phyloP scores from a whole-genome alignment of 2,888 invertebrate genomes.

The Gasteruption jaculator region DNA sequence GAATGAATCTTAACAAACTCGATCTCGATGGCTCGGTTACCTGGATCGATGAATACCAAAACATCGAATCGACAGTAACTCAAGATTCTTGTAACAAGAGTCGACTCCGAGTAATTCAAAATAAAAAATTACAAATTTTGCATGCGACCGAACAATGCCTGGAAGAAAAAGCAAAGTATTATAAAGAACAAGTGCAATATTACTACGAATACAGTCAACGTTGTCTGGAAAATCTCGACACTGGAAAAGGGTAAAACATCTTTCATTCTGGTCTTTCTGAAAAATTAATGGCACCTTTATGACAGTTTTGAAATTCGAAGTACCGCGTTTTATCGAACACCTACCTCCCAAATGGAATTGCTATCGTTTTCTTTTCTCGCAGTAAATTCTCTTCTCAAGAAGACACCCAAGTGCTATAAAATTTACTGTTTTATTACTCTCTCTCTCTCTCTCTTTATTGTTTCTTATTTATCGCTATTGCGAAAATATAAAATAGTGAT shows the following conservation, averaged over 20 bases:
- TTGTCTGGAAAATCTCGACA: conserved; percentile 69
- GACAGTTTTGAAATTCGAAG: too few species aligned
- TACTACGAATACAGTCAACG: conserved; percentile 73
- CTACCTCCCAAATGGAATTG: too few species aligned
- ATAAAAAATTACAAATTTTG: conserved; percentile 62
- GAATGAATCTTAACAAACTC: conserved; percentile 58
- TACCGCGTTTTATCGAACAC: too few species aligned
- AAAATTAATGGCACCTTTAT: not conserved
- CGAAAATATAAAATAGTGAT: too few species aligned
- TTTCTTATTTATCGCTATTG: too few species aligned
- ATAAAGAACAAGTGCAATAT: conserved; percentile 70
- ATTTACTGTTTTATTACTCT: too few species aligned
- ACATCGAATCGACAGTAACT: conserved; percentile 67
- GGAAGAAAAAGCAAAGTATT: conserved; percentile 65
- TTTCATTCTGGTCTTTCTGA: not conserved
- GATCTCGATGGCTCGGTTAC: conserved; percentile 66
- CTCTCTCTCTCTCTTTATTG: too few species aligned
- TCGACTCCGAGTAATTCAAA: conserved; percentile 60
- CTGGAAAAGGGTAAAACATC: conserved; percentile 58
- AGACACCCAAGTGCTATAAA: too few species aligned
- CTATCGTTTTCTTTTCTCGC: not conserved
- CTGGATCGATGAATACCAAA: conserved; percentile 66
- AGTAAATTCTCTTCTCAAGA: too few species aligned
- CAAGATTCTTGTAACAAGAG: conserved; percentile 64
- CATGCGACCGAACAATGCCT: conserved; percentile 63